These are phyloP conservation scores for Megalopta genalis DNA, from an alignment of 1,140 invertebrate species.

Conservation along the genomic window DNA sequence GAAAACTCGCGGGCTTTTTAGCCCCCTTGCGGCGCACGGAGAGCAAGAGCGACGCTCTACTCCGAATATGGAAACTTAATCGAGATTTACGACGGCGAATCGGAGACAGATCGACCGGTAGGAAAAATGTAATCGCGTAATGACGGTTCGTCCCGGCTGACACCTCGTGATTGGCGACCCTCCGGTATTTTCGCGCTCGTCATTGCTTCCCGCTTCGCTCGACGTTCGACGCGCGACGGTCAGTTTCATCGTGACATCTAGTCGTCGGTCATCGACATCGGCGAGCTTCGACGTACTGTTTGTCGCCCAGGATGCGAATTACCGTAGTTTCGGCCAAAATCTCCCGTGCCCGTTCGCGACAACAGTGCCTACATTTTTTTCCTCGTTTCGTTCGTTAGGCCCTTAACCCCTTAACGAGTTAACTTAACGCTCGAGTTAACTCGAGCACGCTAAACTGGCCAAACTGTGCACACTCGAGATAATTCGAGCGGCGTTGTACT, in stretches of 20 bases:
- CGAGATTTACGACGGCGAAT: slow-evolving; percentile 60
- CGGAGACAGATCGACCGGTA: slow-evolving; percentile 54
- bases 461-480: too few species aligned
- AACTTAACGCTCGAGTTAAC: too few species aligned
- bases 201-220: slow-evolving; percentile 29
- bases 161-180: slow-evolving; percentile 60
- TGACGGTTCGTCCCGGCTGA: slow-evolving; percentile 67
- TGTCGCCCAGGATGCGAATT: not conserved
- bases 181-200: slow-evolving; percentile 56
- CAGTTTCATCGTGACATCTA: not conserved
- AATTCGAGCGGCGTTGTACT: too few species aligned
- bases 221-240: not conserved
- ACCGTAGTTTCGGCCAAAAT: not conserved
- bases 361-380: not conserved
- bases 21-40: not conserved
- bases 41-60: slow-evolving; percentile 17
- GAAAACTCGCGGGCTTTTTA: slow-evolving; percentile 12
- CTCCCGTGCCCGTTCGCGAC: not conserved
- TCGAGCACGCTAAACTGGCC: too few species aligned
- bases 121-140: slow-evolving; percentile 73
- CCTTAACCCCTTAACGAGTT: too few species aligned
- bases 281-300: not conserved
- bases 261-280: slow-evolving; percentile 16
- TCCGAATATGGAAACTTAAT: slow-evolving; percentile 64
- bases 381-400: not conserved